Conservation (phyloP, 1,140 invertebrate species). For the Eriosoma lanigerum region DNA sequence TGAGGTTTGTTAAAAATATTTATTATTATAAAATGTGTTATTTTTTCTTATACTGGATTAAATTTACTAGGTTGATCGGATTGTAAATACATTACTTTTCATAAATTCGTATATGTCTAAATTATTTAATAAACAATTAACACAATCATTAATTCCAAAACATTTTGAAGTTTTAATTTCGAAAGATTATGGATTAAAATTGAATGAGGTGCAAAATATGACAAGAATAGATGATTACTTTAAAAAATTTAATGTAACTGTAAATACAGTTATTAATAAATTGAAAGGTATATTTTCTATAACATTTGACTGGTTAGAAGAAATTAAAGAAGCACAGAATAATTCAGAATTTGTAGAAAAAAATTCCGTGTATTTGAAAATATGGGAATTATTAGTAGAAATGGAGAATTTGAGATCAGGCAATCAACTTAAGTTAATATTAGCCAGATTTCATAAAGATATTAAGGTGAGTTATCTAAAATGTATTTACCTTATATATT, state of each 20-base stretch:
- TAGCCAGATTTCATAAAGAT: neutral
- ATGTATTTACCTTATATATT: neutral
- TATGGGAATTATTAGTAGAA: slow-evolving; percentile 28
- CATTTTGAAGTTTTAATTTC: neutral
- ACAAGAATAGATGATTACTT: neutral
- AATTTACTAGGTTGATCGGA: slow-evolving; percentile 10
- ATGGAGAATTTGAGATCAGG: neutral
- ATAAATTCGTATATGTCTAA: slow-evolving; percentile 38
- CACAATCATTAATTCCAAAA: neutral
- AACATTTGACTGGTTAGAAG: slow-evolving; percentile 8
- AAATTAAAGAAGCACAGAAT: neutral
- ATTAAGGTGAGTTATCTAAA: slow-evolving; percentile 7
- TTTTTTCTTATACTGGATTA: neutral
- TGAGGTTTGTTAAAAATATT: neutral
- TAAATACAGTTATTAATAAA: neutral
- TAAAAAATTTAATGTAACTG: neutral
- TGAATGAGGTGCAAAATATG: neutral
- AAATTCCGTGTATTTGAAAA: neutral
- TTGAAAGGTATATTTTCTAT: neutral
- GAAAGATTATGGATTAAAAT: neutral
- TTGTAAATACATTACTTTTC: slow-evolving; percentile 20
- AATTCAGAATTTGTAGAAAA: neutral
- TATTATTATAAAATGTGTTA: neutral
- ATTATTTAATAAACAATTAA: slow-evolving; percentile 6
- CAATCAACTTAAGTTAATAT: slow-evolving; percentile 24